Conservation (phyloP, 2,113 vertebrate genomes). For the Nyctereutes procyonoides region DNA sequence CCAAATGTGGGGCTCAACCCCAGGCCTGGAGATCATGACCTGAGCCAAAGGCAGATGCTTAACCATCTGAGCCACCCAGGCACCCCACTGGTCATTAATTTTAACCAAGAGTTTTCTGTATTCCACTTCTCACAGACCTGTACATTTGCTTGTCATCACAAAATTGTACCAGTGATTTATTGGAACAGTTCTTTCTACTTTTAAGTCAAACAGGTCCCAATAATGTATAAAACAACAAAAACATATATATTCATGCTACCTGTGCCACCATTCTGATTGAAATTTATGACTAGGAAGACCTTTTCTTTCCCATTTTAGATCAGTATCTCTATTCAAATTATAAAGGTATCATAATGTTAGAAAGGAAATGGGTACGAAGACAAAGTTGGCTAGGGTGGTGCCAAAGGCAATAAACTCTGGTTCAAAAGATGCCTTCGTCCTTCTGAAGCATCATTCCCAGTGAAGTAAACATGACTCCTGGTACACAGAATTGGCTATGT, state of each 20-base stretch:
- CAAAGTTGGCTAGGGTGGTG: background rate
- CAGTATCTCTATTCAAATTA: constrained; percentile 13
- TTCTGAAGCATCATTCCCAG: constrained; percentile 18
- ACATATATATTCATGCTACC: background rate
- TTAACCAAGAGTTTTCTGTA: background rate
- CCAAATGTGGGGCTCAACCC: background rate
- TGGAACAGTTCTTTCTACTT: constrained; percentile 27
- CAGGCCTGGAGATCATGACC: background rate
- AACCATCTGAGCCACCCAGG: background rate
- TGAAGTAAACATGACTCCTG: background rate
- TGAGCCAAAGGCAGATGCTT: background rate
- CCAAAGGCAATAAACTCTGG: constrained; percentile 1
- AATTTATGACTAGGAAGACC: constrained; percentile 2
- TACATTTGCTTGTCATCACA: background rate
- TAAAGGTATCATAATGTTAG: constrained; percentile 1
- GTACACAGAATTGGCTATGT: background rate
- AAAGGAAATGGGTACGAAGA: background rate
- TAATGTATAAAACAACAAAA: constrained; percentile 42
- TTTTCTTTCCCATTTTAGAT: constrained; percentile 27
- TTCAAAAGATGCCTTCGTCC: background rate
- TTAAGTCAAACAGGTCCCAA: background rate
- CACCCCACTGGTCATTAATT: background rate
- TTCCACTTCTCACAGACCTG: background rate
- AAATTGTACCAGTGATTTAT: background rate
- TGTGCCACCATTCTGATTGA: background rate